Percentiles rank a stretch among this genome's conserved stretches.
These are phyloP conservation scores for Yponomeuta cagnagella DNA, from an alignment of 2,888 invertebrate species.

Conservation along the genomic window DNA sequence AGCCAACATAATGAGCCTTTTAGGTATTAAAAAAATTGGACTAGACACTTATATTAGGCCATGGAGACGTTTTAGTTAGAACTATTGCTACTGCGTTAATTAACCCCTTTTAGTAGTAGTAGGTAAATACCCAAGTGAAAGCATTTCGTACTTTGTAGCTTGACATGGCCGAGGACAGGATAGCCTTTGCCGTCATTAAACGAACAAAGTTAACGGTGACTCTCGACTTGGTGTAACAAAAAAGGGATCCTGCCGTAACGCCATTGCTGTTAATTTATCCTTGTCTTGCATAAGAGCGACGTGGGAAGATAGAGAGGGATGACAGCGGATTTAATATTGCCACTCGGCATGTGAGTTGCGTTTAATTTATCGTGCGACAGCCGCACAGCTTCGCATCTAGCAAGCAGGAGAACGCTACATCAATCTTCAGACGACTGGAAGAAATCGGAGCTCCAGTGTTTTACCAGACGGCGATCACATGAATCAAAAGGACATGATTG, in stretches of 20 bases:
- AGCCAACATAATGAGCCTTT: slow-evolving; percentile 49
- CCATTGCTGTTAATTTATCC: slow-evolving; percentile 45
- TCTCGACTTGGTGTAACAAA: slow-evolving; percentile 60
- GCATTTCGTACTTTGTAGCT: background rate
- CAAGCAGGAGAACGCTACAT: slow-evolving; percentile 54
- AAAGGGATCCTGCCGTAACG: slow-evolving; percentile 57
- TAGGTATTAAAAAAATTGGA: slow-evolving; percentile 22
- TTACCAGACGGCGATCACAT: background rate
- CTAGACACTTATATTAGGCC: slow-evolving; percentile 19
- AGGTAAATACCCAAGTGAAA: background rate
- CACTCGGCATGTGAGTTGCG: slow-evolving; percentile 60
- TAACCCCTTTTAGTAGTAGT: background rate
- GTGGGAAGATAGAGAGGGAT: slow-evolving; percentile 49
- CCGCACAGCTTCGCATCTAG: slow-evolving; percentile 52
- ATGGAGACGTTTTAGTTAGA: background rate
- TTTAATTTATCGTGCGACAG: slow-evolving; percentile 73
- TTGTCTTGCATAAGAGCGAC: slow-evolving; percentile 44
- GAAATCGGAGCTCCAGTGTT: slow-evolving; percentile 6
- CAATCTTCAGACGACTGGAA: slow-evolving; percentile 51
- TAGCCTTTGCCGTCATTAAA: slow-evolving; percentile 31
- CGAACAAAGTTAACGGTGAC: slow-evolving; percentile 63
- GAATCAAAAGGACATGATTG: background rate
- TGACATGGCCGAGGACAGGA: background rate
- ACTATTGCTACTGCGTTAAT: background rate
- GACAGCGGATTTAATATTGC: slow-evolving; percentile 52